Base-by-base conservation (phyloP, 2,888 invertebrate genomes). In the Eretmocerus hayati region DNA sequence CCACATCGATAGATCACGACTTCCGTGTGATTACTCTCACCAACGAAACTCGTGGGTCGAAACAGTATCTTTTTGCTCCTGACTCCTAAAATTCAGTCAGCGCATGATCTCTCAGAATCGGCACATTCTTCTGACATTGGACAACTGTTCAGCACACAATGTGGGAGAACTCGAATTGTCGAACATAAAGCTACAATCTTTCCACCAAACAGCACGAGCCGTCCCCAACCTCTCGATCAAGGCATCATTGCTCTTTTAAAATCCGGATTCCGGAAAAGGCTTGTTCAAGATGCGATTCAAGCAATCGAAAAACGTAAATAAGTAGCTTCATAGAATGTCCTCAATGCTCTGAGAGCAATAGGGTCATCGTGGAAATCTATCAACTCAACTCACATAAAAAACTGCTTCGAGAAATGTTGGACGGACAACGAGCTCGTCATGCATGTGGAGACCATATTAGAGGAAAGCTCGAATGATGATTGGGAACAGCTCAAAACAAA, bases 331-430 rank as follows among this genome's bases (percentile, higher is more conserved):
- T 43, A 20, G 43, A 33, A 43, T 35, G 22, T 33, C 22, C 35
- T 43, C n/a, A n/a, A n/a, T n/a, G n/a, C n/a, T n/a, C n/a, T n/a
- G n/a, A 21, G 32, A 18, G 31, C 33, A 13, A 33, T 33, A 33
- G 3, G 11, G n/a, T 18, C 26, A 11, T 18, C 42, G 18, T 42
- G 42, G 42, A 8, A 42, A 13, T 33, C 42, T 33, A 33, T 42
- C 3, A 20, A 18, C 18, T n/a, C 30, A 8, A 33, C 32, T 9
- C 31, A 18, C 9, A 42, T 42, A 32, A 33, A 42, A 33, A 42
- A 42, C 18, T 42, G 42, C 26, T 42, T 42, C 15, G 16, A 18
- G 5, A 42, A 42, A 32, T 19, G 33, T 19, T 42, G 42, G 42
- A 19, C 42, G 19, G 33, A 32, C 13, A 31, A 21, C 16, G 42